A percentile compares a stretch with the other conserved stretches of the same genome.
Conservation (phyloP, 2,797 vertebrate species). For the Pagetopsis macropterus region DNA sequence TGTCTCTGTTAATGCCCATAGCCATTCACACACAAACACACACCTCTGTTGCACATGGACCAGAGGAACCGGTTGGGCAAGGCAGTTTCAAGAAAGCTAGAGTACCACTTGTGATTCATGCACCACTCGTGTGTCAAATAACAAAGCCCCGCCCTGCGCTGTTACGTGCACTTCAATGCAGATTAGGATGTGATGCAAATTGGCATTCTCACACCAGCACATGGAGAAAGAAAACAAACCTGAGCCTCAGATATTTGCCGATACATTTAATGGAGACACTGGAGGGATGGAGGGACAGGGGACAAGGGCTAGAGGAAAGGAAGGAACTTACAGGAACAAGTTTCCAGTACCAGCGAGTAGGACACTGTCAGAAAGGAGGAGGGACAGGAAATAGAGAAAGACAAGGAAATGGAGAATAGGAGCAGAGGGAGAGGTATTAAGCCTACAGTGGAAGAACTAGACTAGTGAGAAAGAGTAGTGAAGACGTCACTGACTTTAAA, state of each 20-base stretch:
- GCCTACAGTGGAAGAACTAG: constrained; percentile 57
- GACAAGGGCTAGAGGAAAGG: constrained; percentile 73
- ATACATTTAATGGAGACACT: constrained; percentile 73
- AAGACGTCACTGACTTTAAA: constrained; percentile 31
- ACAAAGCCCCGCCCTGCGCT: constrained; percentile 30
- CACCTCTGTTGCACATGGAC: constrained; percentile 36
- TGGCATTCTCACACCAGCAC: constrained; percentile 53
- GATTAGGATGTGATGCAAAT: constrained; percentile 40
- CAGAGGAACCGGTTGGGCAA: constrained; percentile 52
- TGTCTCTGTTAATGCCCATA: constrained; percentile 34
- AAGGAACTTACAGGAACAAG: constrained; percentile 89
- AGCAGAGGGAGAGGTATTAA: constrained; percentile 79
- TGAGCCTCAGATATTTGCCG: constrained; percentile 65
- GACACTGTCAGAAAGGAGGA: constrained; percentile 82
- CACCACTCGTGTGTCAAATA: constrained; percentile 54
- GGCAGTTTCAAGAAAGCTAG: constrained; percentile 36
- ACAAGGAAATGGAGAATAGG: constrained; percentile 81
- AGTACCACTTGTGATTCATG: constrained; percentile 61
- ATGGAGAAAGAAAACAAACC: constrained; percentile 65
- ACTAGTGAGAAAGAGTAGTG: constrained; percentile 62
- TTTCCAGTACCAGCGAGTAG: constrained; percentile 89
- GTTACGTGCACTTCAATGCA: constrained; percentile 47
- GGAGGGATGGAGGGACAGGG: constrained; percentile 72
- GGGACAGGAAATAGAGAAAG: constrained; percentile 66
- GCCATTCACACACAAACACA: constrained; percentile 44